Conservation (phyloP, 2,113 vertebrate genomes). For the Taxidea taxus region DNA sequence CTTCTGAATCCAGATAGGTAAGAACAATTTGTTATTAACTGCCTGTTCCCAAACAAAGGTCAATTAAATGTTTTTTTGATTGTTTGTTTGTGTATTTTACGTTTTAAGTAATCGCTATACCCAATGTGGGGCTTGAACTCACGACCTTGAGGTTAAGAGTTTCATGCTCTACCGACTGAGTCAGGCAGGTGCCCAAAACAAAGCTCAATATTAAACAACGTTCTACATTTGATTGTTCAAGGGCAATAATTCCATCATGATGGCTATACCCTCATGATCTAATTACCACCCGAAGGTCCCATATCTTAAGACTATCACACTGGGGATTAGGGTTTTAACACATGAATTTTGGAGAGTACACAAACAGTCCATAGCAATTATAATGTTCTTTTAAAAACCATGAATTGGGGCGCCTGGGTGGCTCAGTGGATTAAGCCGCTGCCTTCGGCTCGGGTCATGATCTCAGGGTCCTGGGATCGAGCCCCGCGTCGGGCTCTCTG, state of each 20-base stretch:
- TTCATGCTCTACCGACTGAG: background rate
- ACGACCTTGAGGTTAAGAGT: background rate
- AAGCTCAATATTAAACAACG: background rate
- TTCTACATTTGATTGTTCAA: background rate
- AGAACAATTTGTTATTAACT: conserved; percentile 21
- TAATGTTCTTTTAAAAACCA: background rate
- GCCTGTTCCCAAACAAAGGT: background rate
- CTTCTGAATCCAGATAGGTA: conserved; percentile 26
- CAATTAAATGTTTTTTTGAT: background rate
- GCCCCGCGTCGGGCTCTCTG: no score
- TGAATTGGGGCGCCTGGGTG: no score
- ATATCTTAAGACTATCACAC: background rate
- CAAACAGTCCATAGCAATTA: background rate
- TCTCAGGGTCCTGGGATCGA: no score
- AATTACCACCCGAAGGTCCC: background rate
- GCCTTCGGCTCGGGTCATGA: no score
- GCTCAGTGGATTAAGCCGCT: no score
- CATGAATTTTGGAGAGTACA: background rate
- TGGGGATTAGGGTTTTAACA: background rate
- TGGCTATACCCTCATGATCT: background rate
- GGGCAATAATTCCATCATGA: background rate
- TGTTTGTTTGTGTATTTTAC: background rate
- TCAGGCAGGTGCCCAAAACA: background rate
- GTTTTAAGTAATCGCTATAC: background rate
- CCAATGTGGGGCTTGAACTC: background rate